Evolutionary conservation across 2,797 vertebrate genomes (phyloP).

Genomic region (Eulemur albifrons): DNA sequence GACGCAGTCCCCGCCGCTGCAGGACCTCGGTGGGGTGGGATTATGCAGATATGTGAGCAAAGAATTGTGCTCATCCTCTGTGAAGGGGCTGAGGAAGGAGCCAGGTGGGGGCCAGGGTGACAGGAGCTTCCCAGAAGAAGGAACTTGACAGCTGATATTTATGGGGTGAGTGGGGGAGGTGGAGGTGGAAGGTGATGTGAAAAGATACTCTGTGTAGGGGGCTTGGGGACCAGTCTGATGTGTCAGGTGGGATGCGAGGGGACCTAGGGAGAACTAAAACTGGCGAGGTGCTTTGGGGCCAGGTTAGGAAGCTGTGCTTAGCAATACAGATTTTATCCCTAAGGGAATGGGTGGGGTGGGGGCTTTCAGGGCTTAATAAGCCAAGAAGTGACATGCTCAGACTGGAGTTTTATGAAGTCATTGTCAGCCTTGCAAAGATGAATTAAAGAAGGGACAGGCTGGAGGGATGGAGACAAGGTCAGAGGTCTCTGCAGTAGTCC

Average conservation of each 20-base stretch:
- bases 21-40: not conserved
- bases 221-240: not conserved
- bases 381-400: not conserved
- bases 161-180: not conserved
- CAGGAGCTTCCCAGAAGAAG: not conserved
- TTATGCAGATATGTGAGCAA: not conserved
- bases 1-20: not conserved
- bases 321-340: not conserved
- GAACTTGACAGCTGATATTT: not conserved
- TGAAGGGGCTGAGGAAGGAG: not conserved
- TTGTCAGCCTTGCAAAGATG: not conserved
- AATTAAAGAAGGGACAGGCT: not conserved
- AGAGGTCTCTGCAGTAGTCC: not conserved
- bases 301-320: not conserved
- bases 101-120: not conserved
- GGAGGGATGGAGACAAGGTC: not conserved
- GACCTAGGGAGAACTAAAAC: not conserved
- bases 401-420: not conserved
- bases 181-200: not conserved
- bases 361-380: not conserved
- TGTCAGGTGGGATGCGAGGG: not conserved
- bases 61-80: not conserved
- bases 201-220: not conserved
- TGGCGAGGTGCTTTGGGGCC: not conserved
- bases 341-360: not conserved